phyloP scores from a whole-genome alignment of 37 sponge, comb jelly and placozoan genomes.

The Beroe ovata region DNA sequence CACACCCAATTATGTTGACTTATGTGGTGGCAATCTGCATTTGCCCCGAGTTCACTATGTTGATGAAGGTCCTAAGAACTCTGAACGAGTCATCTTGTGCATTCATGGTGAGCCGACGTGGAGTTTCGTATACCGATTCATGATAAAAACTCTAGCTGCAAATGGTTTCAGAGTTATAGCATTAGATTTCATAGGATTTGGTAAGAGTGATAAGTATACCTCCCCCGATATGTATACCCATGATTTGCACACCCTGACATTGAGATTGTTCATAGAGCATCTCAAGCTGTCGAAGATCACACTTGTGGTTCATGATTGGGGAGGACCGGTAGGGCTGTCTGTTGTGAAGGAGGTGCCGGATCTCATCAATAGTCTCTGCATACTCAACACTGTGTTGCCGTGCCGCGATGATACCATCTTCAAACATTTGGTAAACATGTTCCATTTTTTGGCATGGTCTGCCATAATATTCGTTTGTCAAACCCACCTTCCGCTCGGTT shows the following conservation, averaged over 20 bases:
- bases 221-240: conserved; percentile 55
- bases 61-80: conserved; percentile 45
- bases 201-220: conserved; percentile 55
- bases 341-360: conserved; percentile 44
- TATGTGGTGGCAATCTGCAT: conserved; percentile 52
- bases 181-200: conserved; percentile 60
- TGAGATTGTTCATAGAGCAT: conserved; percentile 60
- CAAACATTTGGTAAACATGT: conserved; percentile 55
- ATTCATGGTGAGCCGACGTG: conserved; percentile 63
- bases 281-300: conserved; percentile 40
- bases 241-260: conserved; percentile 46
- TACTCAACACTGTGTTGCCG: conserved; percentile 45
- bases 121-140: conserved; percentile 56
- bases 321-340: conserved; percentile 53
- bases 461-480: conserved; percentile 58
- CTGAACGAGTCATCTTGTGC: conserved; percentile 10
- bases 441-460: conserved; percentile 26
- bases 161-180: conserved; percentile 62
- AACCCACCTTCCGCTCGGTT: conserved; percentile 45
- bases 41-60: conserved; percentile 53
- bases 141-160: conserved; percentile 9
- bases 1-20: conserved; percentile 1
- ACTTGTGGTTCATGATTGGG: conserved; percentile 63
- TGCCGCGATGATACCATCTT: conserved; percentile 36
- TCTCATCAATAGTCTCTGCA: conserved; percentile 44